Base-by-base conservation (phyloP, 1,140 invertebrate genomes). In the Magallana gigas region DNA sequence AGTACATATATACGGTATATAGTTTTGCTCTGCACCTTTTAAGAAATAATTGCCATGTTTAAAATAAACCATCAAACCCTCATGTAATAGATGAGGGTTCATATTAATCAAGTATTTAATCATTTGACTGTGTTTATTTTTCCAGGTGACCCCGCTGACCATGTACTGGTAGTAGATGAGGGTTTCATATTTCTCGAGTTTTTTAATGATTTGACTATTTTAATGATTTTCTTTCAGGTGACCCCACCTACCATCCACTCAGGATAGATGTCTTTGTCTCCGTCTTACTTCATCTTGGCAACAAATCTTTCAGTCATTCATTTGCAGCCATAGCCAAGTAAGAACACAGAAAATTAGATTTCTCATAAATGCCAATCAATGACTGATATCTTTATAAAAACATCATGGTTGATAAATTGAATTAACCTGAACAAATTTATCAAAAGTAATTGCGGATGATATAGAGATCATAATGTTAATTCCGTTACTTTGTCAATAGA, bases 261-360 rank as follows among this genome's bases (percentile, higher is more conserved):
- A 98, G 98, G 95, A 99, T 99, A 76, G 98, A 99, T 93, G 97
- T 99, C 0, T 99, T 99, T 95, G 97, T 99, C 8, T 98, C 99
- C 92, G 99, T 98, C 0, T 95, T 99, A 85, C 95, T 99, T 0
- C 97, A 98, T 93, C 95, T 99, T 64, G 98, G 98, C 29, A 97
- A 97, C 2, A 99, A 99, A 95, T 99, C 98, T 92, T 99, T 99
- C 93, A 99, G 98, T 90, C 99, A 99, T 94, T 98, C 98, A 91
- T 99, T 99, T 95, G 98, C 99, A 16, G 98, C 98, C 60, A 98
- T 99, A 91, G 98, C 98, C 23, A 99, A 99, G 96, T 96, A 93
- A 93, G 93, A 92, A 18, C 9, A n/a, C 14, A 62, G 4, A n/a
- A n/a, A 62, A 80, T 80, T 48, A 11, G 0, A 18, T 16, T 80